Base-by-base conservation (phyloP, 2,888 invertebrate genomes). In the Troilus luridus region DNA sequence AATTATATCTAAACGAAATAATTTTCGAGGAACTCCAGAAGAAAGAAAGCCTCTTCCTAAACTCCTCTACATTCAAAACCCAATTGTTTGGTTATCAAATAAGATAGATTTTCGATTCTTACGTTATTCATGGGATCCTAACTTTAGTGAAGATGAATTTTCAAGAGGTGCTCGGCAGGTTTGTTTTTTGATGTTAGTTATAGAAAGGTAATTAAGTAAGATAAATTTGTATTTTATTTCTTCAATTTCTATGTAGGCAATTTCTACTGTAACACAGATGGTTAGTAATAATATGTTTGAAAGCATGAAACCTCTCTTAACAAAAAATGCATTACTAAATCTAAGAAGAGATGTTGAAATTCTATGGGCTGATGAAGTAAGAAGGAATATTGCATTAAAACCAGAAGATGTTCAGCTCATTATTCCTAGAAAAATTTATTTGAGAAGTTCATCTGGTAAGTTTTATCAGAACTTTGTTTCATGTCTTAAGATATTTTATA, bases 11-110 rank as follows among this genome's bases (percentile, higher is more conserved):
- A 90, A 85, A 72, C 72, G 88, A 58, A 81, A 91, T 88, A 81
- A 81, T 62, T 90, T 90, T 60, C 90, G 90, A 88, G 91, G 91
- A 62, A 90, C 27, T 21, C 91, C 88, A 17, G 60, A 67, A 59
- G 89, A 91, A 60, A 89, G 27, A 27, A 91, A 92, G 88, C 90
- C 91, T 9, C 89, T 92, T 10, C 92, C 92, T 19, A 91, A 89
- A 81, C 88, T 92, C 14, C 91, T 92, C 56, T 92, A 92, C 77
- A 85, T 92, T 59, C 92, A 92, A 85, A 92, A 92, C 90, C 92
- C 92, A 0, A 24, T 92, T 91, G 91, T 92, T 24, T 92, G 92
- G 92, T 60, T 92, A 8, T 88, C 91, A 60, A 92, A 92, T 72
- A 92, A 92, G 85, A 89, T 92, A 89, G 92, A 92, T 81, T 92